phyloP scores from a whole-genome alignment of 2,113 vertebrate genomes.

The Myrmecophaga tridactyla region DNA sequence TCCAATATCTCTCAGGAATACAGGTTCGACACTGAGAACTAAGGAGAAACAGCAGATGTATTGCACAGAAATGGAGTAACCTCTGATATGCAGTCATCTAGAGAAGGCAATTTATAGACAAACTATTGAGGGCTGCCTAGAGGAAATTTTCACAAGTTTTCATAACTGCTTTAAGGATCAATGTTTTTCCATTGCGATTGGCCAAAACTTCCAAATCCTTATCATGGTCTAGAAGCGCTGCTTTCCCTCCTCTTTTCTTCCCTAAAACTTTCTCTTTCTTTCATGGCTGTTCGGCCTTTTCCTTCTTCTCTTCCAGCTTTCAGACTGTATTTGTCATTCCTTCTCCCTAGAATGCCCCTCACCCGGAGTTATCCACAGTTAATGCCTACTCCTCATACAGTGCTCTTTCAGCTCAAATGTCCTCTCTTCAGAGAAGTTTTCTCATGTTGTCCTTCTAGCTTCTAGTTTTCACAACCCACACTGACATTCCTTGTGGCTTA shows the following conservation, averaged over 20 bases:
- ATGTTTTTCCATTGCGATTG: background rate
- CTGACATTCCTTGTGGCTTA: background rate
- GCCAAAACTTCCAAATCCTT: background rate
- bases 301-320: background rate
- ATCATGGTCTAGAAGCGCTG: background rate
- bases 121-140: background rate
- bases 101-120: background rate
- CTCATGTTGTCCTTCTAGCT: background rate
- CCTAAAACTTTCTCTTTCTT: background rate
- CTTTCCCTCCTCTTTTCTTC: accelerated
- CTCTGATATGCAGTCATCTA: background rate
- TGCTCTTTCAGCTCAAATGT: background rate
- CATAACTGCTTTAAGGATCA: background rate
- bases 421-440: background rate
- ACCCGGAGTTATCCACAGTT: background rate
- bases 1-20: background rate
- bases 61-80: background rate
- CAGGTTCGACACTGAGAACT: background rate
- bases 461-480: background rate
- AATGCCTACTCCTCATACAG: accelerated
- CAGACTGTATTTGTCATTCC: background rate
- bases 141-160: background rate
- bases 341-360: background rate
- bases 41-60: background rate
- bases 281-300: background rate